A percentile compares a stretch with the other conserved stretches of the same genome.
phyloP scores from a whole-genome alignment of 1,140 invertebrate genomes.

The Atopsyche davidsoni region DNA sequence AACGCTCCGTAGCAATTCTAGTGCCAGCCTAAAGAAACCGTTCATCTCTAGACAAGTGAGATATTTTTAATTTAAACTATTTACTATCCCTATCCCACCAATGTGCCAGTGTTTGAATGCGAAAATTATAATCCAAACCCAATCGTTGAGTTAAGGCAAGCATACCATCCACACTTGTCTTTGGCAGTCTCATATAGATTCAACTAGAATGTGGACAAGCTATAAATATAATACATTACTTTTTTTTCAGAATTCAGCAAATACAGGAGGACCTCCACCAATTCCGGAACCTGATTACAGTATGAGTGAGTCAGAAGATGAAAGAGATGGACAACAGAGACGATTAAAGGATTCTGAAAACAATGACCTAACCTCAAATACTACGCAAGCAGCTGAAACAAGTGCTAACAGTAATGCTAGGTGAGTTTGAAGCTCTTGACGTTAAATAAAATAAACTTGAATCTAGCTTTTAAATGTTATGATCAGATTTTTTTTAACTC shows the following conservation, averaged over 20 bases:
- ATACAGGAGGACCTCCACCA: slow-evolving; percentile 56
- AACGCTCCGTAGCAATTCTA: slow-evolving; percentile 52
- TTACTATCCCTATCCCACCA: too few relatives aligned
- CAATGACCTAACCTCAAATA: slow-evolving; percentile 15
- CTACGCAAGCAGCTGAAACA: slow-evolving; percentile 45
- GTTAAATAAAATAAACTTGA: not conserved
- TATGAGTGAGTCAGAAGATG: slow-evolving; percentile 69
- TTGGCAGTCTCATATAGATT: too few relatives aligned
- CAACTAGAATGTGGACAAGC: too few relatives aligned
- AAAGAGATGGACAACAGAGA: slow-evolving; percentile 46
- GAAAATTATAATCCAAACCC: too few relatives aligned
- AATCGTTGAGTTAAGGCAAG: too few relatives aligned
- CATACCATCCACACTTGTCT: too few relatives aligned
- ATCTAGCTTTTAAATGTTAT: not conserved
- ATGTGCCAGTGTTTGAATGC: not conserved
- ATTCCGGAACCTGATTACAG: slow-evolving; percentile 89
- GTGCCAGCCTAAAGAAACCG: slow-evolving; percentile 38
- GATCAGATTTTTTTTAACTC: slow-evolving; percentile 7
- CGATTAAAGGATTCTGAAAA: slow-evolving; percentile 32
- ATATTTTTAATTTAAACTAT: slow-evolving; percentile 2
- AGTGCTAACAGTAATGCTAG: slow-evolving; percentile 63
- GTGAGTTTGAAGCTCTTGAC: slow-evolving; percentile 42
- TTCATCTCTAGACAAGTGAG: slow-evolving; percentile 25
- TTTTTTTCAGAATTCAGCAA: slow-evolving; percentile 41
- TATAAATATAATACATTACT: too few relatives aligned